Percentiles rank a stretch among this genome's conserved stretches.
Evolutionary conservation across 2,888 invertebrate species (phyloP).

Genomic region (Drosophila monieri): DNA sequence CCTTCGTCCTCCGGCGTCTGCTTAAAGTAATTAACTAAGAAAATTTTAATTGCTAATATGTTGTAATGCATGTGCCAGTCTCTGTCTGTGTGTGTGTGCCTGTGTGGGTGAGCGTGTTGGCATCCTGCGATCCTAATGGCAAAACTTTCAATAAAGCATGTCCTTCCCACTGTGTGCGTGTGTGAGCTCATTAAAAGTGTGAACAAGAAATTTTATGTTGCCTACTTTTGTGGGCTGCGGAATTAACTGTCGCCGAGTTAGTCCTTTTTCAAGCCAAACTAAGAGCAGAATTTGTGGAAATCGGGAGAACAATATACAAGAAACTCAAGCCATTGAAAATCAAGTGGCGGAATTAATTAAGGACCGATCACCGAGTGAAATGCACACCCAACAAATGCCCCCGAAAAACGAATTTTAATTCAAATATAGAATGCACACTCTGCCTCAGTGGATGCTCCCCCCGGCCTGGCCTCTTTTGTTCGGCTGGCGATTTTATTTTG

Average conservation of each 20-base stretch:
- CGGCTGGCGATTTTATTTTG: neutral
- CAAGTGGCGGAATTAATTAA: slow-evolving; percentile 3
- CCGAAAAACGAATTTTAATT: neutral
- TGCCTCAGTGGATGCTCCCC: neutral
- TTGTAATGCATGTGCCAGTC: slow-evolving; percentile 71
- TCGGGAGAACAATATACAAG: no score
- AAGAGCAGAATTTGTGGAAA: neutral
- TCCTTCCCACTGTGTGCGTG: slow-evolving; percentile 15
- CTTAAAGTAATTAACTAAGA: slow-evolving; percentile 84
- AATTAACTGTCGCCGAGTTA: slow-evolving; percentile 50
- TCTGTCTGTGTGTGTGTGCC: slow-evolving; percentile 29
- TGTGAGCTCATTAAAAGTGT: slow-evolving; percentile 70
- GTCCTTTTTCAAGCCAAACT: neutral
- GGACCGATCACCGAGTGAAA: neutral
- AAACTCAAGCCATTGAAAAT: neutral
- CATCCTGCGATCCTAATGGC: slow-evolving; percentile 18
- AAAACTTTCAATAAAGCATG: slow-evolving; percentile 62
- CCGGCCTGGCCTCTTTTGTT: neutral
- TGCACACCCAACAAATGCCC: neutral
- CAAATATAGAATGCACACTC: neutral
- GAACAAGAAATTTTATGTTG: slow-evolving; percentile 55
- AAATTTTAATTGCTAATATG: slow-evolving; percentile 84
- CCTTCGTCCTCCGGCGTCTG: slow-evolving; percentile 53
- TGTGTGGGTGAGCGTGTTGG: slow-evolving; percentile 40
- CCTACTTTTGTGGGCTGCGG: slow-evolving; percentile 70